Evolutionary conservation across 1,140 invertebrate genomes (phyloP), one percentile per base, ranked within the genome.

Genomic region (Hylaeus anthracinus): DNA sequence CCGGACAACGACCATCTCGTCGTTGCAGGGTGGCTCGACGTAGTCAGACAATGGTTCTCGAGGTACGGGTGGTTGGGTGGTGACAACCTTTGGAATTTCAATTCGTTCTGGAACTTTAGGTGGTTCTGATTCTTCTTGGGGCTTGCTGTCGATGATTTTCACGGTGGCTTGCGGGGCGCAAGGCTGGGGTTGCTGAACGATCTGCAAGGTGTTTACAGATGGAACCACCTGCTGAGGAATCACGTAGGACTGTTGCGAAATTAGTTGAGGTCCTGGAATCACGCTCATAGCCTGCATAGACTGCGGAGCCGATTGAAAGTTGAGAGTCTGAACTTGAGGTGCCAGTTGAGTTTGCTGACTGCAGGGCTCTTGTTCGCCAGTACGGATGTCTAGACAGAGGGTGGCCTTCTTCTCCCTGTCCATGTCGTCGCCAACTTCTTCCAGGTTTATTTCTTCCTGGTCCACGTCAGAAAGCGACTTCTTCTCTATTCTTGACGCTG

Each of bases 381-480:
- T 69, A 3, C 12, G 61, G 10, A 85, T 15, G 10, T 83, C 72
- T 26, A 87, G 37, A 14, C 79, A 84, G 15, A 88, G 64, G 0
- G 74, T n/a, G 0, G 85, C 73, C 58, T 88, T 88, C 73, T 88
- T 88, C 0, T 70, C 5, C 15, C 86, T 81, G 4, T 80, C 82
- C 37, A 73, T 76, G 3, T 87, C 79, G 4, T 39, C 55, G 0
- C 55, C 64, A 6, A 48, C 4, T 1, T 74, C 79, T 3, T 87
- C 85, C 0, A 64, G 1, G 9, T 70, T 26, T 14, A 70, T 12
- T 0, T 60, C 63, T 1, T 73, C 66, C 3, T n/a, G 12, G 3
- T 14, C 8, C n/a, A 56, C n/a, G 1, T 72, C 58, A 8, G 9
- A 14, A 45, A 73, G 45, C 5, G 77, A 75, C 12, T 80, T 74